Evolutionary conservation across 2,888 invertebrate species (phyloP).

Genomic region (Sinelater perroti): DNA sequence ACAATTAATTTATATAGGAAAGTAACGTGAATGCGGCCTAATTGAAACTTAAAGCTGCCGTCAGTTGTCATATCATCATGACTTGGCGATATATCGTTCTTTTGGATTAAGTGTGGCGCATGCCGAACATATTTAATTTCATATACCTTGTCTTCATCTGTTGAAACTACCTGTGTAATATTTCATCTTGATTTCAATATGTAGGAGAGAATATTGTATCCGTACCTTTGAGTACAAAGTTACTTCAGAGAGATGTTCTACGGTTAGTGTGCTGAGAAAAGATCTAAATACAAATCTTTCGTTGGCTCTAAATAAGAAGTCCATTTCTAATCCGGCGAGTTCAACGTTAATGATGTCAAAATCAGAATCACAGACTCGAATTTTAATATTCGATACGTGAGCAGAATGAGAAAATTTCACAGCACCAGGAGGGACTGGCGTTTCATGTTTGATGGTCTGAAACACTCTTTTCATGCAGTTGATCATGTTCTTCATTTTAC

Average conservation of each 20-base stretch:
- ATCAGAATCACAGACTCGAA: slow-evolving; percentile 76
- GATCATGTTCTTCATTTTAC: slow-evolving; percentile 52
- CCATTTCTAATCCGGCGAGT: slow-evolving; percentile 74
- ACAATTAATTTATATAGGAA: slow-evolving; percentile 71
- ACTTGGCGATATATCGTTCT: slow-evolving; percentile 62
- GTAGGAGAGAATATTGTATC: neutral
- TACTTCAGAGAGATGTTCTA: slow-evolving; percentile 77
- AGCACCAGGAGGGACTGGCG: slow-evolving; percentile 79
- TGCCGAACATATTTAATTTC: slow-evolving; percentile 81
- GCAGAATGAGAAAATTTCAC: slow-evolving; percentile 79
- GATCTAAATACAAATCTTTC: slow-evolving; percentile 78
- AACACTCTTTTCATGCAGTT: slow-evolving; percentile 40
- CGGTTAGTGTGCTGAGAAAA: slow-evolving; percentile 71
- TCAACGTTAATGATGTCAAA: slow-evolving; percentile 74
- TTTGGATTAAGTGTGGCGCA: slow-evolving; percentile 66
- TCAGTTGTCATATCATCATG: slow-evolving; percentile 68
- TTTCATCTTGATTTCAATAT: neutral
- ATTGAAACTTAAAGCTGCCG: slow-evolving; percentile 73
- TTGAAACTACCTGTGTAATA: slow-evolving; percentile 69
- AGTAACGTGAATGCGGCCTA: slow-evolving; percentile 78
- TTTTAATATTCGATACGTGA: slow-evolving; percentile 67
- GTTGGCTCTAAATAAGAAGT: slow-evolving; percentile 80
- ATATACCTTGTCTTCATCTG: slow-evolving; percentile 82
- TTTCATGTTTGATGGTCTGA: slow-evolving; percentile 54
- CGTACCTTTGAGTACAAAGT: slow-evolving; percentile 78